phyloP scores from a whole-genome alignment of 1,140 invertebrate species.

The Drosophila azteca region DNA sequence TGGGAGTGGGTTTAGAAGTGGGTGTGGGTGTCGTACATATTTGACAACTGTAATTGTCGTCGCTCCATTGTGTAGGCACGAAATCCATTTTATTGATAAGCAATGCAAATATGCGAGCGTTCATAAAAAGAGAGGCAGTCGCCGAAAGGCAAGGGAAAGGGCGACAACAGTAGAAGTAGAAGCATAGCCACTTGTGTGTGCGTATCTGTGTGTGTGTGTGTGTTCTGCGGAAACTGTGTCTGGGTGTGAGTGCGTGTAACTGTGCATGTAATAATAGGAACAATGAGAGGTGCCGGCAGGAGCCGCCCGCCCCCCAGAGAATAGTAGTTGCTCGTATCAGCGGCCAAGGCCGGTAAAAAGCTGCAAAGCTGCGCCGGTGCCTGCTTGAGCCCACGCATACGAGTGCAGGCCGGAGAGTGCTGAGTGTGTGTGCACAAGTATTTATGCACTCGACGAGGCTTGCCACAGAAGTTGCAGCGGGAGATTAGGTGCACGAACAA shows the following conservation, averaged over 20 bases:
- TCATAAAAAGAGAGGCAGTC: slow-evolving; percentile 23
- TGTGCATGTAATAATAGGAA: slow-evolving; percentile 22
- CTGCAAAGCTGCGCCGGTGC: slow-evolving; percentile 42
- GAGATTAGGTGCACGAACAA: neutral
- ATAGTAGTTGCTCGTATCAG: slow-evolving; percentile 31
- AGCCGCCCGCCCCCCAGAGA: slow-evolving; percentile 14
- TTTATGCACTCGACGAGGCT: slow-evolving; percentile 45
- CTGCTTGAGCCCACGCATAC: neutral
- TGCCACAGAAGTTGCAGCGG: slow-evolving; percentile 9
- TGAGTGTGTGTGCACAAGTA: slow-evolving; percentile 40
- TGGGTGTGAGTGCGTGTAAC: neutral
- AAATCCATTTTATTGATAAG: slow-evolving; percentile 68
- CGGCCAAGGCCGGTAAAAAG: slow-evolving; percentile 59
- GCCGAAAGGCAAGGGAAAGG: neutral
- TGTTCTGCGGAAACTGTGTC: neutral
- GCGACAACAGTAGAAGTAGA: neutral
- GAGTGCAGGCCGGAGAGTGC: neutral
- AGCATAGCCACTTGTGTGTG: neutral
- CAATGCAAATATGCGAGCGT: slow-evolving; percentile 38
- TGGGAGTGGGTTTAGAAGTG: slow-evolving; percentile 9
- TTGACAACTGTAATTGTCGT: slow-evolving; percentile 77
- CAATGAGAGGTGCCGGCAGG: slow-evolving; percentile 11
- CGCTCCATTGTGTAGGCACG: slow-evolving; percentile 51
- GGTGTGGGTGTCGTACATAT: slow-evolving; percentile 43
- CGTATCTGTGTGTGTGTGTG: neutral